Base-by-base conservation (phyloP, 2,797 vertebrate genomes). In the Sphaeramia orbicularis region DNA sequence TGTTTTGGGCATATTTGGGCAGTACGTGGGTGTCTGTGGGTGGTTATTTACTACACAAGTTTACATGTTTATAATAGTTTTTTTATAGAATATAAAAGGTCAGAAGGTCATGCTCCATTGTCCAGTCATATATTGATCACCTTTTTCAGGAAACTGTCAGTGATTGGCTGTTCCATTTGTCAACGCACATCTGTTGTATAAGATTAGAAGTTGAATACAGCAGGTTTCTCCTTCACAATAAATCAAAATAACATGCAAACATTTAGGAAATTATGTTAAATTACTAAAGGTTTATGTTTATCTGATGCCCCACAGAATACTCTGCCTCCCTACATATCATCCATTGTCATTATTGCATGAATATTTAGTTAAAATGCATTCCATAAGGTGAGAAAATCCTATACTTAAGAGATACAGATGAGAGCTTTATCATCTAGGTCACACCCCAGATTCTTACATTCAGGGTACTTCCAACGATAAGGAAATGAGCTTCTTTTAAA, bases 401-500 rank as follows among this genome's bases (percentile, higher is more conserved):
- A 10, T 7, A 47, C 47, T 40, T 16, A 65, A 55, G 51, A 70
- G n/a, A n/a, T 74, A 57, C n/a, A 38, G 37, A 71, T 37, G 41
- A 47, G 37, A 74, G 50, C 15, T 36, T 71, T 27, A 65, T 74
- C 76, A 75, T 67, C 66, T 18, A 60, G 67, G 82, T 86, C 60
- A 70, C 6, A 76, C 18, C 38, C 48, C 27, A 52, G 40, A 79
- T 58, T 44, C 62, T 60, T 53, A 62, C 21, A 74, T 82, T 62
- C 78, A 64, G 43, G 36, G 57, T 54, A 45, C 63, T 56, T 71
- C 49, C 44, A 66, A 63, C 50, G 48, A 65, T 0, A 41, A 75
- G 54, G 63, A 76, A 81, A 80, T 72, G n/a, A 78, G 66, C 18
- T 62, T 38, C 41, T 71, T 83, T 83, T 76, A 52, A 86, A 74